phyloP scores from a whole-genome alignment of 2,113 vertebrate species.

The Macheiramphus alcinus region DNA sequence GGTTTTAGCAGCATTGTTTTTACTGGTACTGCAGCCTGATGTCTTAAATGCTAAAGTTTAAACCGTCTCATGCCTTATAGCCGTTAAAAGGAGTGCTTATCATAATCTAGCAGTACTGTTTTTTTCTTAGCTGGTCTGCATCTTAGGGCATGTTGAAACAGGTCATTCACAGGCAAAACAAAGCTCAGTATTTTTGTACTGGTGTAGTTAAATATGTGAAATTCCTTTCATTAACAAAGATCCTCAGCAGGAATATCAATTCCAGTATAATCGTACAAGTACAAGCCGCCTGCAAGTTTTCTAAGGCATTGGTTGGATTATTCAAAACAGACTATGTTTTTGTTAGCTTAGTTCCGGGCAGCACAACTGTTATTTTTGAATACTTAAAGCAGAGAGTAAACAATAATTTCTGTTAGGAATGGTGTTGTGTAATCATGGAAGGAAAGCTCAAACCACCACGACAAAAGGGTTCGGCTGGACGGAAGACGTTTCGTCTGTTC shows the following conservation, averaged over 20 bases:
- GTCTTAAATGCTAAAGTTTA: not conserved
- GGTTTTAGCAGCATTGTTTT: not conserved
- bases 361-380: not conserved
- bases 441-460: not conserved
- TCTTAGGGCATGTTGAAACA: not conserved
- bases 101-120: not conserved
- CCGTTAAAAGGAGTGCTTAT: not conserved
- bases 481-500: fast-evolving
- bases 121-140: not conserved
- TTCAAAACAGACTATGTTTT: not conserved
- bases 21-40: not conserved
- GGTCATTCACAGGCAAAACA: not conserved
- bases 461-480: not conserved
- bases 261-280: not conserved
- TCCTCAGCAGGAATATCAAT: not conserved
- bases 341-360: not conserved
- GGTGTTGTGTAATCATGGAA: not conserved
- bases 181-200: not conserved
- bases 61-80: not conserved
- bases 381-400: not conserved
- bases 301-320: not conserved
- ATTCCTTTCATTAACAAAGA: not conserved
- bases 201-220: not conserved
- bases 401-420: not conserved
- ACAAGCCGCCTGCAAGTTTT: not conserved